Percentiles rank a stretch among this genome's conserved stretches.
phyloP scores from a whole-genome alignment of 2,797 vertebrate species.

The Argentina silus region DNA sequence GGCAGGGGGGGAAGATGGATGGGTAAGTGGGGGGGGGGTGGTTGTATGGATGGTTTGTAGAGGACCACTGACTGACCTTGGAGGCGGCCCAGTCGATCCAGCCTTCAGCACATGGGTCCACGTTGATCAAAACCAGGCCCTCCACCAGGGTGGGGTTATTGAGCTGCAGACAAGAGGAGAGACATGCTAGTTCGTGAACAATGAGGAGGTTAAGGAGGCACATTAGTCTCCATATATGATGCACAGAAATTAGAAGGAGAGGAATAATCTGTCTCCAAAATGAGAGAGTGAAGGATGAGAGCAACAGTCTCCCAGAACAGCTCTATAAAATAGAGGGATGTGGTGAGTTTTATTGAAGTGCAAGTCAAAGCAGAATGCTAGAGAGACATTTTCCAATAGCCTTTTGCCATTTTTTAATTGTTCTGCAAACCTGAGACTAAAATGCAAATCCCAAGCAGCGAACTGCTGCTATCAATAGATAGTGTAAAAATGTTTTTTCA shows the following conservation, averaged over 20 bases:
- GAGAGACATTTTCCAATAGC: no score
- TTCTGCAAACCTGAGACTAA: no score
- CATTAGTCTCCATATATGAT: not conserved
- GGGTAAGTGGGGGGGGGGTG: no score
- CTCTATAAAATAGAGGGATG: no score
- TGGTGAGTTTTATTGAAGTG: no score
- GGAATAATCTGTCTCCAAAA: no score
- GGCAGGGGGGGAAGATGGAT: not conserved
- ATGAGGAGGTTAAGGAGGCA: not conserved
- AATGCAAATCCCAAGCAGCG: conserved; percentile 38
- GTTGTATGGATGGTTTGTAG: not conserved
- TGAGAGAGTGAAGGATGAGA: no score
- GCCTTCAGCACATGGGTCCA: conserved; percentile 96
- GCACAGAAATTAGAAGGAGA: no score
- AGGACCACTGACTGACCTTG: conserved; percentile 79
- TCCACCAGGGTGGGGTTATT: conserved; percentile 89
- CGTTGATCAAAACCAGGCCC: conserved; percentile 92
- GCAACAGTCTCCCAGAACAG: no score
- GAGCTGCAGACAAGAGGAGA: conserved; percentile 76
- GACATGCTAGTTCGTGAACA: conserved; percentile 1
- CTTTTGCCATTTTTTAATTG: not conserved
- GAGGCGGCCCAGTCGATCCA: conserved; percentile 99
- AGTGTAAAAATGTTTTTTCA: conserved; percentile 11
- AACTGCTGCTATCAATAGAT: conserved; percentile 49
- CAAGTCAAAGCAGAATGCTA: not conserved